These are phyloP conservation scores for Phorcus lineatus DNA, from an alignment of 2,888 invertebrate species.

Conservation along the genomic window DNA sequence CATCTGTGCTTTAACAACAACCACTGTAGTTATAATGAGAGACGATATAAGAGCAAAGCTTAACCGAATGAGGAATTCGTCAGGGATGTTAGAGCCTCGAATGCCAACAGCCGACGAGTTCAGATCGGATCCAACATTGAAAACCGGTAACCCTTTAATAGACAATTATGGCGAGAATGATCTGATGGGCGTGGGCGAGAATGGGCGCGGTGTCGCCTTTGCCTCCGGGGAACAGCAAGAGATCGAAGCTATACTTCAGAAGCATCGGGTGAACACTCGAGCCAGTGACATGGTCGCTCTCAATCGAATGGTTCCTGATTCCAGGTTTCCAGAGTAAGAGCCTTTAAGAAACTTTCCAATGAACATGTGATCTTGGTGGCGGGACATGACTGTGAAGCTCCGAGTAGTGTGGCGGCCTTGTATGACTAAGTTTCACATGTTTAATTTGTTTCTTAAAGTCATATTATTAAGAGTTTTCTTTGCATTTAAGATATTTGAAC, in stretches of 20 bases:
- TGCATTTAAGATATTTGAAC: no score
- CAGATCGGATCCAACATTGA: constrained; percentile 39
- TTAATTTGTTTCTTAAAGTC: no score
- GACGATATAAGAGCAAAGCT: no score
- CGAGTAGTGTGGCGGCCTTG: no score
- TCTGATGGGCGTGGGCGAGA: constrained; percentile 49
- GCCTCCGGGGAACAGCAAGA: constrained; percentile 41
- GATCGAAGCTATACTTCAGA: constrained; percentile 35
- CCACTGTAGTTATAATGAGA: no score
- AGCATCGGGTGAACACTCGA: constrained; percentile 53
- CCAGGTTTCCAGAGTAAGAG: constrained; percentile 59
- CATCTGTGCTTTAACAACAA: no score
- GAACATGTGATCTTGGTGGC: no score
- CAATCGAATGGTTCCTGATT: constrained; percentile 63
- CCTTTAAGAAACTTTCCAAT: background rate
- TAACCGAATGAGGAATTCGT: no score
- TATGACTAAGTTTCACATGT: no score
- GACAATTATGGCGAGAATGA: constrained; percentile 59
- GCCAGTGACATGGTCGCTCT: constrained; percentile 63
- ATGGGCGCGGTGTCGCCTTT: constrained; percentile 53
- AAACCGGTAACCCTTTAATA: constrained; percentile 56
- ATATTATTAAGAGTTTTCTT: no score
- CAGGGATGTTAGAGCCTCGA: background rate
- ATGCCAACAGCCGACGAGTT: constrained; percentile 44
- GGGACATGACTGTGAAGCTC: no score